Percentiles rank a stretch among this genome's conserved stretches.
phyloP scores from a whole-genome alignment of 1,140 invertebrate species.

The Ruditapes philippinarum region DNA sequence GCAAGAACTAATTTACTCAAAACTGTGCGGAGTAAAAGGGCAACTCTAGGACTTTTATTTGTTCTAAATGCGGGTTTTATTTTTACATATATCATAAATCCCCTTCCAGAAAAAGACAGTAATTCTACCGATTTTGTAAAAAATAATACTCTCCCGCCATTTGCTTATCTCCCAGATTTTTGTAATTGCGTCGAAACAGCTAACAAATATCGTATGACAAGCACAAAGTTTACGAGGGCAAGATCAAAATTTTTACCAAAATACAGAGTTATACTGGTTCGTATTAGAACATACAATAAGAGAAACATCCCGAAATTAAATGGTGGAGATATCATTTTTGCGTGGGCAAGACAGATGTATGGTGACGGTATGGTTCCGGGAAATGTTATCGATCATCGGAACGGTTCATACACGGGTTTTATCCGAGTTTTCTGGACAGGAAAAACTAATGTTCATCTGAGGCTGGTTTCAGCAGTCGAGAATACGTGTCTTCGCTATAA shows the following conservation, averaged over 20 bases:
- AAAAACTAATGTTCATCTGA: not conserved
- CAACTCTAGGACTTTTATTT: not conserved
- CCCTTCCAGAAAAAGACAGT: not conserved
- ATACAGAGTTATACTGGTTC: not conserved
- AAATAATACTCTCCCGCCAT: not conserved
- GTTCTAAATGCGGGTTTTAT: not conserved
- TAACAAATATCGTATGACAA: not conserved
- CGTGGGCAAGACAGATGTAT: not conserved
- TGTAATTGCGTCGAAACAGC: not conserved
- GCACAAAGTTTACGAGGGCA: not conserved
- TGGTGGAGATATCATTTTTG: slow-evolving; percentile 37
- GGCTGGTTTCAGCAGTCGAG: not conserved
- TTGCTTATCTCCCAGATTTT: not conserved
- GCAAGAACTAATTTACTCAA: too few relatives aligned
- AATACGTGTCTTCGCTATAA: slow-evolving; percentile 35
- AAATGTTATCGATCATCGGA: slow-evolving; percentile 27
- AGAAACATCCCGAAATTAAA: not conserved
- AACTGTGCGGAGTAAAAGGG: too few relatives aligned
- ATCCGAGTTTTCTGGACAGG: slow-evolving; percentile 30
- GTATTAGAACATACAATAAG: not conserved
- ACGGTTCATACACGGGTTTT: slow-evolving; percentile 35
- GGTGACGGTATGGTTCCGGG: slow-evolving; percentile 26
- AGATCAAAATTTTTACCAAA: not conserved
- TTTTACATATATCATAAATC: not conserved
- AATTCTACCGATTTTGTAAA: not conserved